Evolutionary conservation across 1,140 invertebrate species (phyloP), one percentile per base, ranked within the genome.

Genomic region (Hermetia illucens): DNA sequence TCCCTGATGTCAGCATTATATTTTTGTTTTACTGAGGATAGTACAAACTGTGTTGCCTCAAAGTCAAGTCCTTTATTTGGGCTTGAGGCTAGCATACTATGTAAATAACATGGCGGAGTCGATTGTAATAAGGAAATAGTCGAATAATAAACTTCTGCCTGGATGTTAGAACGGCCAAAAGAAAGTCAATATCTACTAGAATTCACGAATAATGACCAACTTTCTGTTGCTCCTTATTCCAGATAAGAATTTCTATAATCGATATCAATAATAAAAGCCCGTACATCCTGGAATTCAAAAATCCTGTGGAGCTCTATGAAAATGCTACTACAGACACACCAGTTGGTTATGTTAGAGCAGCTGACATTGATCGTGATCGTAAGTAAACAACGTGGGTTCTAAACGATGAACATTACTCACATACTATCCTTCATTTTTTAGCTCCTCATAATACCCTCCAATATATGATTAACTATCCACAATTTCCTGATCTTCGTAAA

Each of bases 331-430:
- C 40, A 19, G 59, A 51, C 5, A 51, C 49, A 12, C 37, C 52
- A 12, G 58, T 71, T 8, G 49, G 56, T 1, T 37, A 38, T n/a
- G 36, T 72, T 8, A 36, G 48, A 3, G 49, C 58, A 15, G 46
- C 34, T 3, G 71, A 74, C 43, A 37, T 51, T n/a, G 71, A 74
- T 44, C 63, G 70, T 52, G 68, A 70, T 45, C 51, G 66, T 68
- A 48, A 62, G 50, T 42, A 31, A 34, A 34, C 13, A 34, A 38
- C 6, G 6, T 12, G 0, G 8, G 18, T 18, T 13, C 3, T 13
- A 20, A 30, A 36, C 20, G 12, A 5, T 34, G 15, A 22, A 24
- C 30, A 43, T 40, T 21, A 39, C 40, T 49, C 30, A 39, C 34
- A 40, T 24, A 27, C 21, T 21, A 32, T 38, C 44, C 43, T 18